Evolutionary conservation across 2,797 vertebrate genomes (phyloP).

Genomic region (Anabacerthia variegaticeps): DNA sequence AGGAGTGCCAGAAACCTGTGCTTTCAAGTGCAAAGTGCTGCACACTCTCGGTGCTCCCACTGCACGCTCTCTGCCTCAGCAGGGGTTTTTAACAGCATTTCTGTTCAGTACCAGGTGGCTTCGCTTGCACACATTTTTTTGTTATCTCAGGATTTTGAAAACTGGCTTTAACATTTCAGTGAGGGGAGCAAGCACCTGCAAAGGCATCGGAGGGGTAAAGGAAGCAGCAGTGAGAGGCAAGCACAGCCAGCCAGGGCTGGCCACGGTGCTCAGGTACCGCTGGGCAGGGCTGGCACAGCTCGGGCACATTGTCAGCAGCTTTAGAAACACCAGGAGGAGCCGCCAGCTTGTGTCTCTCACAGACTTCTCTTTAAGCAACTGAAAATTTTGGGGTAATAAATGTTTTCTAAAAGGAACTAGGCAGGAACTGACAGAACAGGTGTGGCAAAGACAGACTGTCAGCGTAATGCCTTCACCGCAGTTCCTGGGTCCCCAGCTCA

Average conservation of each 20-base stretch:
- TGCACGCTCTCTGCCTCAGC: background rate
- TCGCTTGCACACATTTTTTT: background rate
- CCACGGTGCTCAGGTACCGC: rapidly evolving
- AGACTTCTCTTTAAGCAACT: background rate
- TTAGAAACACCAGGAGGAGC: background rate
- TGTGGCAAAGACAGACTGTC: background rate
- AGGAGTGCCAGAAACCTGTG: background rate
- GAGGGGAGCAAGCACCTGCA: background rate
- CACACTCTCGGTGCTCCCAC: background rate
- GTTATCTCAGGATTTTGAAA: background rate
- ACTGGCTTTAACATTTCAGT: background rate
- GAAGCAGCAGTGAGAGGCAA: rapidly evolving
- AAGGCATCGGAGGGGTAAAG: background rate
- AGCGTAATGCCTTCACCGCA: rapidly evolving
- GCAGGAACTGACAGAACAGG: background rate
- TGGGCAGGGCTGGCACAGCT: background rate
- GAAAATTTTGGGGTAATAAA: background rate
- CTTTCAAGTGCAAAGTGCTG: background rate
- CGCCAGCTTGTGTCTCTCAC: background rate
- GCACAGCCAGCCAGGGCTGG: background rate
- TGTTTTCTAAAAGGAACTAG: background rate
- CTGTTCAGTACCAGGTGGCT: background rate
- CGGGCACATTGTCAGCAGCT: rapidly evolving
- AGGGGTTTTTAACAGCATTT: background rate
- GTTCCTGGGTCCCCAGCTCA: background rate